Evolutionary conservation across 2,113 vertebrate species (phyloP).

Genomic region (Rhineura floridana): DNA sequence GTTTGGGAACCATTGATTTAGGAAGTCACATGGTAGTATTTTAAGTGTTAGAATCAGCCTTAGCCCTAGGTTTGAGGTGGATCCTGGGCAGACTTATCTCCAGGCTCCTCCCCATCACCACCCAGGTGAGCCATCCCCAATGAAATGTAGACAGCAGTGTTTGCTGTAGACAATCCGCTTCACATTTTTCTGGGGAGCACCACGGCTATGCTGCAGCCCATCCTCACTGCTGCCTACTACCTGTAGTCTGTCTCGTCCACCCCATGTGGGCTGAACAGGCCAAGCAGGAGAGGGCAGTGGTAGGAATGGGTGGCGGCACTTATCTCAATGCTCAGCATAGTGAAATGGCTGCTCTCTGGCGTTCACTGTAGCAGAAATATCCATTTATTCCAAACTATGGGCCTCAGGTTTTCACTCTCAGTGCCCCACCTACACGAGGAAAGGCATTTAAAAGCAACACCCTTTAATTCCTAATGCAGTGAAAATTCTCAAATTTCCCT

Average conservation of each 20-base stretch:
- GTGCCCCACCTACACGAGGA: accelerated
- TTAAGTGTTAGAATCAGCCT: background rate
- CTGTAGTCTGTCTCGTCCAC: background rate
- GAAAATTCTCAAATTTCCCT: background rate
- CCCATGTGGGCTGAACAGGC: background rate
- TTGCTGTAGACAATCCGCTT: no score
- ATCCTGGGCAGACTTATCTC: background rate
- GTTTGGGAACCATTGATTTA: no score
- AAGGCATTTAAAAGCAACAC: background rate
- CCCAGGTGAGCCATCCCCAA: background rate
- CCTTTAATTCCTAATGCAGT: accelerated
- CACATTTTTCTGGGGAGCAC: no score
- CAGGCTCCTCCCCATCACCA: background rate
- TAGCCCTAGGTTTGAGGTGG: background rate
- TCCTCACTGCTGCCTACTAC: background rate
- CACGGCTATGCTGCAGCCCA: background rate
- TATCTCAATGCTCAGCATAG: background rate
- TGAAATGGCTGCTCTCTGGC: background rate
- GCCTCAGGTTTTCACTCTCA: background rate
- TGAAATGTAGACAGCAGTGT: background rate
- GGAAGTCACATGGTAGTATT: background rate
- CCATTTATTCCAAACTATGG: accelerated
- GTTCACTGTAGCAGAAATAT: background rate
- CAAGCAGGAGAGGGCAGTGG: background rate
- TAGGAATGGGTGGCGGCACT: background rate